These are phyloP conservation scores for Oncorhynchus clarkii DNA, from an alignment of 2,113 vertebrate genomes.

Conservation along the genomic window DNA sequence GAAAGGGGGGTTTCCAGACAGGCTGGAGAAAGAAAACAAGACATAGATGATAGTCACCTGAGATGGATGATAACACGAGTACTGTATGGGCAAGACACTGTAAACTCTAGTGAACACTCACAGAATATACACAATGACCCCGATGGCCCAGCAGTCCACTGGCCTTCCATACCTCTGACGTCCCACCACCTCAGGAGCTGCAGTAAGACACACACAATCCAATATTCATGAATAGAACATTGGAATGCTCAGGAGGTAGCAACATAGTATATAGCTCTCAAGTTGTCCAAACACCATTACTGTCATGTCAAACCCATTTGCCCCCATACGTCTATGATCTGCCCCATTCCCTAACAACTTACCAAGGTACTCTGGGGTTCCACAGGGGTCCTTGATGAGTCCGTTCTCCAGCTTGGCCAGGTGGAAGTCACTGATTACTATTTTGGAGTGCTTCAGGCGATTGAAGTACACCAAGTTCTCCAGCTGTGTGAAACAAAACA, in stretches of 20 bases:
- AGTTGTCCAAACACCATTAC: background rate
- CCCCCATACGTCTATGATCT: too few relatives aligned
- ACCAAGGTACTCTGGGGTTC: constrained; percentile 96
- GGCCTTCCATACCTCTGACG: constrained; percentile 93
- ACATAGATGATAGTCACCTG: background rate
- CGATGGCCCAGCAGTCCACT: constrained; percentile 97
- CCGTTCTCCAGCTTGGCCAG: constrained; percentile 95
- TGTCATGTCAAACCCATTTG: background rate
- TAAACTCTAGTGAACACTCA: constrained; percentile 66
- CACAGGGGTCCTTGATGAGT: constrained; percentile 97
- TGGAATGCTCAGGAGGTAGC: background rate
- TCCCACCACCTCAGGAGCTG: constrained; percentile 95
- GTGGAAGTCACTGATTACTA: constrained; percentile 98
- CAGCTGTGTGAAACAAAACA: constrained; percentile 72
- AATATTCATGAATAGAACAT: background rate
- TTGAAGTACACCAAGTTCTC: constrained; percentile 98
- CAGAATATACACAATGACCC: constrained; percentile 99
- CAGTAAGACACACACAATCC: constrained; percentile 4
- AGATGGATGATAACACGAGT: background rate
- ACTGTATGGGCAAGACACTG: background rate
- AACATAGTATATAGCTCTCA: background rate
- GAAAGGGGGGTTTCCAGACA: constrained; percentile 97
- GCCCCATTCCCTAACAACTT: constrained; percentile 34
- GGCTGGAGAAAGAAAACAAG: constrained; percentile 62
- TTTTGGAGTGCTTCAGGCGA: constrained; percentile 97